Base-by-base conservation (phyloP, 2,888 invertebrate species). In the Frankliniella fusca region DNA sequence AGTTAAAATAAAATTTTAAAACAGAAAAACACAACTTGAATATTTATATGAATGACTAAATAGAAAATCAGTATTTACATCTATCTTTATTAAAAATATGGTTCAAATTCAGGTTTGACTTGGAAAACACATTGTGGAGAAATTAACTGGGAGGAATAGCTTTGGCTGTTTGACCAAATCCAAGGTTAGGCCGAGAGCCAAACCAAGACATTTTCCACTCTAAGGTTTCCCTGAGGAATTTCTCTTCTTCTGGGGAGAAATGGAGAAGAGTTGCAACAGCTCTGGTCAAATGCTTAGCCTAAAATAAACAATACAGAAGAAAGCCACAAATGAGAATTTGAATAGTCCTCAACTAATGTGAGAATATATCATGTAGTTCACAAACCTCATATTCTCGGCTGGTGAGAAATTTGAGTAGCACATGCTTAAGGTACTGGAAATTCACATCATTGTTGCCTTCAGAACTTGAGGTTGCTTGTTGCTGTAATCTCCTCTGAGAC, bases 371-470 rank as follows among this genome's bases (percentile, higher is more conserved):
- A 54, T 12, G 81, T 81, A 48, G 10, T 49, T 81, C 50, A 83
- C 86, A 86, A 85, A 91, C 91, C 89, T 92, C 92, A 85, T 91
- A 89, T 88, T 97, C 97, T 84, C 95, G 91, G 87, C 95, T 94
- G 0, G 97, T 97, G 86, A 97, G 91, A 89, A 97, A 97, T 87
- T 97, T 96, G 5, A 97, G 93, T 84, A 97, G 93, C 84, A 97
- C 97, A 89, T 97, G 97, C 87, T 97, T 97, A 83, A 97, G 90
- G 88, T 97, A 97, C 87, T 93, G 92, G 87, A 94, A 94, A 89
- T 94, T 95, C 81, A 95, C 92, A 86, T 94, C 94, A 83, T 93
- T 92, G 85, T 90, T 90, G 84, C 88, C 88, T 82, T 87, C 86
- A 12, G 81, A 49, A 70, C 79, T 48, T n/a, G 81, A 65, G 61